Conservation (phyloP, 2,113 vertebrate species). For the Myodes glareolus region DNA sequence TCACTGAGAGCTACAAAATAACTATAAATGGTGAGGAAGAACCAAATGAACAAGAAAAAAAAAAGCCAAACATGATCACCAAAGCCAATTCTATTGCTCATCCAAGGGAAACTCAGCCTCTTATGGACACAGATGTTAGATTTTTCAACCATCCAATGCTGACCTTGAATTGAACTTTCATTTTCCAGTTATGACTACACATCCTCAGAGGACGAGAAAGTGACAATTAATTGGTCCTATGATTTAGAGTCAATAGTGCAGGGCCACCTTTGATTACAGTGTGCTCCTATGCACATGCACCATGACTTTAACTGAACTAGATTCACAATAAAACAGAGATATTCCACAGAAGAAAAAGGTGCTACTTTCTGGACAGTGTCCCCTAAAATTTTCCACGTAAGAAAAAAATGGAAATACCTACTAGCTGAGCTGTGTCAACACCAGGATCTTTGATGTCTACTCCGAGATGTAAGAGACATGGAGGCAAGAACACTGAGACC, state of each 20-base stretch:
- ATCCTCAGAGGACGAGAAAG: not conserved
- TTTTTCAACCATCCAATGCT: not conserved
- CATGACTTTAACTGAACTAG: not conserved
- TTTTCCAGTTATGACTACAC: not conserved
- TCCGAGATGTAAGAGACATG: not conserved
- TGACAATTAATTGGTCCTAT: not conserved
- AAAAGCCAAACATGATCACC: not conserved
- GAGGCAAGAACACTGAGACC: not conserved
- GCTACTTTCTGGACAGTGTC: not conserved
- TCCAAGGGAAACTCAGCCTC: not conserved
- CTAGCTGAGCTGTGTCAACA: not conserved
- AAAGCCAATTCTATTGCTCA: not conserved
- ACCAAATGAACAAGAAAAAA: not conserved
- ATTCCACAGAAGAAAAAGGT: not conserved
- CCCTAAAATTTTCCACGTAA: not conserved
- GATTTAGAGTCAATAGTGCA: not conserved
- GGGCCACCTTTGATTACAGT: not conserved
- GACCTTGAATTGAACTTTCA: conserved; percentile 6
- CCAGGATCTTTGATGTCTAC: not conserved
- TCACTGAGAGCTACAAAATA: not conserved
- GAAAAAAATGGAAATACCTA: not conserved
- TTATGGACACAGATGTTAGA: not conserved
- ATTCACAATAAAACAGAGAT: not conserved
- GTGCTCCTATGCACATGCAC: fast-evolving
- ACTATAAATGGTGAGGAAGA: not conserved